Evolutionary conservation across 2,113 vertebrate genomes (phyloP), one percentile per base, ranked within the genome.

Genomic region (Corydoras sp.): DNA sequence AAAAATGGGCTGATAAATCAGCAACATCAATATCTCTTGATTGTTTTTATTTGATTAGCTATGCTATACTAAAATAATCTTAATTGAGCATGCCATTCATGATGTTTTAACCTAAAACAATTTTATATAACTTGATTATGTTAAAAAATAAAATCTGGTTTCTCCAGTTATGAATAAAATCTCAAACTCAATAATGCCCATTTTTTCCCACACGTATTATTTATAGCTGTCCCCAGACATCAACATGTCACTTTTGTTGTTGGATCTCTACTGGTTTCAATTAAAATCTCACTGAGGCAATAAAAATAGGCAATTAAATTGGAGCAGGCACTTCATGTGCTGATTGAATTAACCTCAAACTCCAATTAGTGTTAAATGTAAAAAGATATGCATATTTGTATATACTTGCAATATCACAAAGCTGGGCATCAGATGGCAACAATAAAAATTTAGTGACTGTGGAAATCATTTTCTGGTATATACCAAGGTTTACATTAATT

Each of bases 231-330:
- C 87, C 90, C 89, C 76, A 86, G 89, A 90, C 86, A 84, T 88
- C 86, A 85, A 81, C 85, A 86, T 89, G 88, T 88, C 89, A 89
- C 87, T 86, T 87, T 90, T 91, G 90, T 91, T 91, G 89, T 90
- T 88, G 85, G 86, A 88, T 88, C 86, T 86, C 87, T 85, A 86
- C 88, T 88, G 89, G 87, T 89, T 89, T 91, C 87, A 90, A 90
- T 90, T 89, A 90, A 90, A 89, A 88, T 83, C 86, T 88, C 79
- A 81, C 84, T 76, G 84, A 88, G 88, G 89, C 89, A 90, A 89
- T 91, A 89, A 88, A 91, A 90, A 90, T 90, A 90, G 89, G 84
- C 90, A 90, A 91, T 90, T 90, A 89, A 91, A 91, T 76, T 89
- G 86, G 88, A 89, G 85, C 89, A 88, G 85, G 81, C 86, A 88